phyloP scores from a whole-genome alignment of 2,888 invertebrate genomes.

The Torymus aiolomorphi region DNA sequence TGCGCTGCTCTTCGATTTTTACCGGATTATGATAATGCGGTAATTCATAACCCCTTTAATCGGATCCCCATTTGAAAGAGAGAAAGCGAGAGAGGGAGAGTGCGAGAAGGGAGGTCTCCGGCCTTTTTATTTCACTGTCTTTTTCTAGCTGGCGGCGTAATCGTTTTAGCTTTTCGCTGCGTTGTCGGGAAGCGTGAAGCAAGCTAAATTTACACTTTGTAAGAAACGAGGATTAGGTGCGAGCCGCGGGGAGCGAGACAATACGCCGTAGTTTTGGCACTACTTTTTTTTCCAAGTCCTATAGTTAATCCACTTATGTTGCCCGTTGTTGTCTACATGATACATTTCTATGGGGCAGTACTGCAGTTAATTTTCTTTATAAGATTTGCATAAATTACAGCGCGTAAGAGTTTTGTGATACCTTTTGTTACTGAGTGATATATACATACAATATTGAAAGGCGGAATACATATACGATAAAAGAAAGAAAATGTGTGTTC shows the following conservation, averaged over 20 bases:
- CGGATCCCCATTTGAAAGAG: slow-evolving; percentile 44
- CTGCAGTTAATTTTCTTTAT: too few species aligned
- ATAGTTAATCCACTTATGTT: too few species aligned
- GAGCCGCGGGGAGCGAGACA: too few species aligned
- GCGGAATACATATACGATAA: too few species aligned
- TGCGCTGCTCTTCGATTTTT: slow-evolving; percentile 34
- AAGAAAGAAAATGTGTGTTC: too few species aligned
- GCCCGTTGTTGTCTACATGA: too few species aligned
- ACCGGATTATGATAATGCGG: slow-evolving; percentile 53
- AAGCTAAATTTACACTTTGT: slow-evolving; percentile 43
- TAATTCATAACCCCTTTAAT: slow-evolving; percentile 55
- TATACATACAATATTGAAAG: too few species aligned
- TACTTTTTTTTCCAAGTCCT: too few species aligned
- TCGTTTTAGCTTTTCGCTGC: slow-evolving; percentile 51
- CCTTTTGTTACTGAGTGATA: neutral
- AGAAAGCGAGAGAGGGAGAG: neutral
- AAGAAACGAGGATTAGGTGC: slow-evolving; percentile 18
- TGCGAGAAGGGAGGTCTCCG: neutral
- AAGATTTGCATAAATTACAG: too few species aligned
- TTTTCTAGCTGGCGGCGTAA: slow-evolving; percentile 13
- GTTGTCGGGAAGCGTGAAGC: slow-evolving; percentile 45
- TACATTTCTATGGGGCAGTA: too few species aligned
- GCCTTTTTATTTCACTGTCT: neutral
- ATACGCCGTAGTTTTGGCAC: too few species aligned
- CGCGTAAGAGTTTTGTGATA: neutral